Percentiles rank a stretch among this genome's conserved stretches.
Evolutionary conservation across 2,113 vertebrate genomes (phyloP).

Genomic region (Rhinoderma darwinii): DNA sequence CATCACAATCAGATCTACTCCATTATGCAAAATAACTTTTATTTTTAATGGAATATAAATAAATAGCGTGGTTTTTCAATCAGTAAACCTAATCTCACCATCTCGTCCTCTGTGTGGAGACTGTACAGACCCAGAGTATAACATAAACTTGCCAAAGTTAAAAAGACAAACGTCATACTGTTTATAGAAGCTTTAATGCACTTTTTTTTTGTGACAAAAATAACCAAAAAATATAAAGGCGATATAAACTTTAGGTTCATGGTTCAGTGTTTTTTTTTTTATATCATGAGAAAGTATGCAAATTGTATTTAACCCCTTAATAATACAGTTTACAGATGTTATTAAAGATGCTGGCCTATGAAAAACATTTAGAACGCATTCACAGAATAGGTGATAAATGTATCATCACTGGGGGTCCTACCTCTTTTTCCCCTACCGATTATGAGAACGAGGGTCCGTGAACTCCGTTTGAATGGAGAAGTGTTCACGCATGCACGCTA

Average conservation of each 20-base stretch:
- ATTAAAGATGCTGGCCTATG: no score
- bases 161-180: neutral
- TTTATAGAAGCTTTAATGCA: conserved; percentile 34
- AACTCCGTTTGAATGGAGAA: no score
- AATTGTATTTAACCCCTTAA: no score
- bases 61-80: conserved; percentile 41
- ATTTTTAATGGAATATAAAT: conserved; percentile 52
- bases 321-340: no score
- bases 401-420: no score
- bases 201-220: neutral
- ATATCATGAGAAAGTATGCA: neutral
- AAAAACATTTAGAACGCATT: no score
- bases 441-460: no score
- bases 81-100: conserved; percentile 48
- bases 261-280: neutral
- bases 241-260: neutral
- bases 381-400: no score
- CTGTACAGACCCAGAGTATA: conserved; percentile 13
- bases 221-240: neutral
- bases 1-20: neutral
- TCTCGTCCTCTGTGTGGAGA: conserved; percentile 25
- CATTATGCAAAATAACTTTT: conserved; percentile 12
- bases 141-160: conserved; percentile 38
- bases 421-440: no score
- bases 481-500: no score